These are phyloP conservation scores for Furcifer pardalis DNA, from an alignment of 2,797 vertebrate genomes.

Conservation along the genomic window DNA sequence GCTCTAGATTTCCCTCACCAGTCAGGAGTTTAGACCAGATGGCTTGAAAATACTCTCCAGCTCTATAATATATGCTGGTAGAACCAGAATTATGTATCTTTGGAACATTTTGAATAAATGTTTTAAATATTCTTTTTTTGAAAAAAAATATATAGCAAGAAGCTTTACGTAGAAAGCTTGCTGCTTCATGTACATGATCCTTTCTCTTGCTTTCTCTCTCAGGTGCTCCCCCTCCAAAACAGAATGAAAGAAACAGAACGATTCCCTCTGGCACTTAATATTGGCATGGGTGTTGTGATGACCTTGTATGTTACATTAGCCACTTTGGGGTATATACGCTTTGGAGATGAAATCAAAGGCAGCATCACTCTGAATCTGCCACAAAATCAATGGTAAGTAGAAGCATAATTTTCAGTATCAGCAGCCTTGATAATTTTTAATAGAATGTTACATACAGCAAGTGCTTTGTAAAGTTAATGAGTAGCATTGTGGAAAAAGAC, in stretches of 20 bases:
- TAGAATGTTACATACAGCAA: background rate
- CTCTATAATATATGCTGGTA: background rate
- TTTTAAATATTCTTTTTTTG: background rate
- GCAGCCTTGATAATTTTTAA: background rate
- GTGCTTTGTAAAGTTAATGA: background rate
- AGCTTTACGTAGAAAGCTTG: background rate
- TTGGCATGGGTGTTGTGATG: constrained; percentile 86
- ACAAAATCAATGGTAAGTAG: constrained; percentile 82
- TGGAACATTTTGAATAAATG: background rate
- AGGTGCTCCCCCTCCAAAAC: constrained; percentile 90
- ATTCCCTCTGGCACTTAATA: constrained; percentile 81
- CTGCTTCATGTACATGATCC: background rate
- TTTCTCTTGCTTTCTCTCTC: constrained; percentile 3
- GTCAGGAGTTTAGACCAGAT: background rate
- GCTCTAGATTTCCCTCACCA: background rate
- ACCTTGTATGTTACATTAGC: constrained; percentile 82
- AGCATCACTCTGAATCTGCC: constrained; percentile 90
- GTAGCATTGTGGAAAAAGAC: background rate
- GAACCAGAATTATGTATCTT: background rate
- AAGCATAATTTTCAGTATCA: background rate
- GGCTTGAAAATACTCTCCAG: background rate
- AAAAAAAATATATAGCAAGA: background rate
- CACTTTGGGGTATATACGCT: constrained; percentile 85
- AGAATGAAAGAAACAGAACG: constrained; percentile 83
- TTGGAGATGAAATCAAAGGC: constrained; percentile 84